Evolutionary conservation across 2,113 vertebrate species (phyloP).

Genomic region (Axis porcinus): DNA sequence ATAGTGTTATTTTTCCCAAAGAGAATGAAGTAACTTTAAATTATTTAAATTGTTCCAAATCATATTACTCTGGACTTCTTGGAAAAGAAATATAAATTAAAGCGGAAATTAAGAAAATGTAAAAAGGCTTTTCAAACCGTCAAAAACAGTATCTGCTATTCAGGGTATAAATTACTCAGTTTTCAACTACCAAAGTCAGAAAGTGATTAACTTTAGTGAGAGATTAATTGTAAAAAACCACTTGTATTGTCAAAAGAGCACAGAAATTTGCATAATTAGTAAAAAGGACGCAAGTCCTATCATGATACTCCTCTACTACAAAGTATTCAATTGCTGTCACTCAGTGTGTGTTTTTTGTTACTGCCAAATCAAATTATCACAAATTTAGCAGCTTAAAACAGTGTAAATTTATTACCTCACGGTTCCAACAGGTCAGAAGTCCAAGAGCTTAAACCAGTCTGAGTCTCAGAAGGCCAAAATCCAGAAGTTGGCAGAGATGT

Average conservation of each 20-base stretch:
- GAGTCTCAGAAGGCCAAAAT: not conserved
- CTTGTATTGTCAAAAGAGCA: conserved; percentile 74
- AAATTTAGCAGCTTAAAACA: not conserved
- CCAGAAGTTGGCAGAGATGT: not conserved
- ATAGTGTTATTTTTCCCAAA: conserved; percentile 43
- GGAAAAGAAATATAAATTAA: conserved; percentile 49
- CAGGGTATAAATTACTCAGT: conserved; percentile 63
- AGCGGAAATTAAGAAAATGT: conserved; percentile 62
- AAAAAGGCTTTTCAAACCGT: conserved; percentile 56
- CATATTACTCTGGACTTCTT: conserved; percentile 59
- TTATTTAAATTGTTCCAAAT: conserved; percentile 34
- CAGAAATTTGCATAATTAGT: conserved; percentile 75
- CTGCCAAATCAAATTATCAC: not conserved
- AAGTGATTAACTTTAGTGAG: conserved; percentile 67
- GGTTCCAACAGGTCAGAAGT: not conserved
- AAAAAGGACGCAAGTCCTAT: conserved; percentile 63
- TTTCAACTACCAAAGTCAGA: conserved; percentile 73
- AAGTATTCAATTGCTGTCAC: not conserved
- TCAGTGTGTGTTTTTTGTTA: not conserved
- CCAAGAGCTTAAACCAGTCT: not conserved
- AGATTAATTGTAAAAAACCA: conserved; percentile 74
- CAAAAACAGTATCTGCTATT: conserved; percentile 58
- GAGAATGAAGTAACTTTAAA: conserved; percentile 59
- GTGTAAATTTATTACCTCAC: not conserved
- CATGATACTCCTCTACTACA: not conserved